A percentile compares a stretch with the other conserved stretches of the same genome.
These are phyloP conservation scores for Pecten maximus DNA, from an alignment of 2,888 invertebrate genomes.

Conservation along the genomic window DNA sequence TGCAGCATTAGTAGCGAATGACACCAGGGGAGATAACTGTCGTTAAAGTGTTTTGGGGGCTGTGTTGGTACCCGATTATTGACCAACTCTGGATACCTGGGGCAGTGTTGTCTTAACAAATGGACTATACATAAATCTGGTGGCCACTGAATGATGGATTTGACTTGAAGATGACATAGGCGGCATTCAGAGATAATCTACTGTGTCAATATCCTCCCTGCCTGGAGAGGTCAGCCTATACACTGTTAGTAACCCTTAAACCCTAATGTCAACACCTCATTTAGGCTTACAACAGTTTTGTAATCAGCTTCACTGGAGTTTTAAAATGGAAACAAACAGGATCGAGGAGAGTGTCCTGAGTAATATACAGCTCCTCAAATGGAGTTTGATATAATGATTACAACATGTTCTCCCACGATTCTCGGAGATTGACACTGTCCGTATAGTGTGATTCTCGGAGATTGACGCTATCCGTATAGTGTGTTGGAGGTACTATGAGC, in stretches of 20 bases:
- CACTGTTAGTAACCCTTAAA: constrained; percentile 35
- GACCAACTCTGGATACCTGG: not conserved
- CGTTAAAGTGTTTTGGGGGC: not conserved
- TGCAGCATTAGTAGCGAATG: not conserved
- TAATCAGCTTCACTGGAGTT: constrained; percentile 16
- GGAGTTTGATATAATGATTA: not conserved
- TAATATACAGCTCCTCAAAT: constrained; percentile 9
- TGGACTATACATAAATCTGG: constrained; percentile 53
- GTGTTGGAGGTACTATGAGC: not conserved
- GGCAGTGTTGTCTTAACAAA: constrained; percentile 54
- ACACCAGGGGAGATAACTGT: not conserved
- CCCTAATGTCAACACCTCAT: constrained; percentile 42
- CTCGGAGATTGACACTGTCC: constrained; percentile 2
- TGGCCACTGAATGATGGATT: constrained; percentile 40
- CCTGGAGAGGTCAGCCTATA: not conserved
- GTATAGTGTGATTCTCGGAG: no score
- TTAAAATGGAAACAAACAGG: constrained; percentile 30
- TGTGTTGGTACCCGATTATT: not conserved
- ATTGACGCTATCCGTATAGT: not conserved
- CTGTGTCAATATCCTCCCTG: constrained; percentile 10
- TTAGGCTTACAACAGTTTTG: constrained; percentile 38
- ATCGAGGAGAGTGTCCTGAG: not conserved
- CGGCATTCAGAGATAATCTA: not conserved
- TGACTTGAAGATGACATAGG: constrained; percentile 39
- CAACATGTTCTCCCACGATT: constrained; percentile 2